Base-by-base conservation (phyloP, 30 jellyfish, hydroid and myxozoan species). In the Hydra vulgaris region DNA sequence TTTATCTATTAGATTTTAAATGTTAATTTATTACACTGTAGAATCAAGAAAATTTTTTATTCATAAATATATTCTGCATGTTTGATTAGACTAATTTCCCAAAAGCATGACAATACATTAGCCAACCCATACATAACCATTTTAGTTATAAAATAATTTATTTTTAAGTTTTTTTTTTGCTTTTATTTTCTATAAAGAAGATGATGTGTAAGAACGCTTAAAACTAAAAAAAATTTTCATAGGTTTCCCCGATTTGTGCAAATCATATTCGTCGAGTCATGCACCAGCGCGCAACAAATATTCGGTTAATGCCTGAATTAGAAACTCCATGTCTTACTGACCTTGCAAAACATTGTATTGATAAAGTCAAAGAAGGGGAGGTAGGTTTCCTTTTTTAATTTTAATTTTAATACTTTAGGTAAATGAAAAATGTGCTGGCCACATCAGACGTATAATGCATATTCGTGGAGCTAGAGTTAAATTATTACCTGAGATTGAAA, bases 251-350 rank as follows among this genome's bases (percentile, higher is more conserved):
- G 22, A 40, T 53, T 26, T 92, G 98, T 73, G 89, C 92, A 17
- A 90, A 82, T 1, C 98, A 87, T 56, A 84, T 92, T 68, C 89
- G 83, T 53, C 90, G 96, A 23, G 96, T 88, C 78, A 92, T 92
- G 98, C 98, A 87, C 27, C 95, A 87, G 52, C 82, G 98, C 72
- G 95, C 98, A 17, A 79, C 88, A 22, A 84, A 83, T 74, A 89
- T 83, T 74, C 87, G 82, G 52, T 89, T 92, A 54, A 87, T 92
- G 94, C 98, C 98, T 40, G 94, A 86, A 70, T 67, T 92, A 15
- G 95, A 92, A 68, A 81, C 56, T 17, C 80, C 95, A 25, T 92
- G 98, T 74, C 24, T 74, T 76, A 22, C 82, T 5, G 98, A 87
- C 76, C 83, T 92, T 27, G 96, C 93, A 16, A 78, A 85, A 72